Evolutionary conservation across 2,888 invertebrate species (phyloP).

Genomic region (Elaeidobius kamerunicus): DNA sequence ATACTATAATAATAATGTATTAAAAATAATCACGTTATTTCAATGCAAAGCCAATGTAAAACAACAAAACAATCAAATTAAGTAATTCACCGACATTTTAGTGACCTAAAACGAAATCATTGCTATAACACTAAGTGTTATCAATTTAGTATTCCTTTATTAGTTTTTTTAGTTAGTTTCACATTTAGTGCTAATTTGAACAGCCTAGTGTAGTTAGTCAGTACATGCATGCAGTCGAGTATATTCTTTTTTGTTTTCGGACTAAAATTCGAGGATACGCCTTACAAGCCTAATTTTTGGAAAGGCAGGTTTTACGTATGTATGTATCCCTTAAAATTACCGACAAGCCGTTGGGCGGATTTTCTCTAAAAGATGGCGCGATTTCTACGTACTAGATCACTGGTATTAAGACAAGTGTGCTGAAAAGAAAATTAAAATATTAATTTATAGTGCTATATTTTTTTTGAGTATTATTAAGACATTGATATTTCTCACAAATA

Average conservation of each 20-base stretch:
- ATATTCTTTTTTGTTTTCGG: not conserved
- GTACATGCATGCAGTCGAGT: not conserved
- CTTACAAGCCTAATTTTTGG: not conserved
- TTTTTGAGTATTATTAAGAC: not conserved
- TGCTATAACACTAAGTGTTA: not conserved
- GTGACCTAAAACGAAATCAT: not conserved
- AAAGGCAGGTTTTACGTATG: constrained; percentile 1
- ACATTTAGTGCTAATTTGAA: constrained; percentile 15
- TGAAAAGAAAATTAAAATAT: constrained; percentile 8
- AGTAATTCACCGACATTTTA: too few relatives aligned
- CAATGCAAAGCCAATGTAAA: too few relatives aligned
- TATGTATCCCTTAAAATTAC: constrained; percentile 4
- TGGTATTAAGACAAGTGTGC: constrained; percentile 21
- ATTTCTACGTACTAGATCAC: constrained; percentile 16
- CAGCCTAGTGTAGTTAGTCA: constrained; percentile 9
- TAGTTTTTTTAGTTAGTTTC: constrained; percentile 16
- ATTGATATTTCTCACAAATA: not conserved
- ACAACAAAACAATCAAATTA: too few relatives aligned
- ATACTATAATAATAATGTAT: too few relatives aligned
- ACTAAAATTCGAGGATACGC: not conserved
- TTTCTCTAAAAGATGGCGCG: constrained; percentile 13
- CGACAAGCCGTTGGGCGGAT: constrained; percentile 15
- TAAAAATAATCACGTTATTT: too few relatives aligned
- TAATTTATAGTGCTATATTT: not conserved
- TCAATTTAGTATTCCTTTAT: constrained; percentile 3